Evolutionary conservation across 2,888 invertebrate genomes (phyloP).

Genomic region (Pantelozetes paolii): DNA sequence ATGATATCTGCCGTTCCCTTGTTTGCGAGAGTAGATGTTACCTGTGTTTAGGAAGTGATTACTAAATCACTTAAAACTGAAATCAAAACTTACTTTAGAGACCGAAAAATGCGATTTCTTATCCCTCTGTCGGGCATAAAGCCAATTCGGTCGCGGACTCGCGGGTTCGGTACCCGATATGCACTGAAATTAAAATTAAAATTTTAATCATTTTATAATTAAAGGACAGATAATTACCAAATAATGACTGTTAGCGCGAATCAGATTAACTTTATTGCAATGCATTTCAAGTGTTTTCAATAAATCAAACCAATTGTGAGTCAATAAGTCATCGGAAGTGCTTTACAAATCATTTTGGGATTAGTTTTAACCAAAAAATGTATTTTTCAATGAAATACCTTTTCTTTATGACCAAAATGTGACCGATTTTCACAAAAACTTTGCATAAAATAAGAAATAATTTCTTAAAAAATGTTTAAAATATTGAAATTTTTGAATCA

Average conservation of each 20-base stretch:
- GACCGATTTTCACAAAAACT: slow-evolving; percentile 62
- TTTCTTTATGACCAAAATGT: slow-evolving; percentile 56
- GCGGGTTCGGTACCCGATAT: slow-evolving; percentile 58
- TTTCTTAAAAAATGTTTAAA: background rate
- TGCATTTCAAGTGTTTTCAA: slow-evolving; percentile 49
- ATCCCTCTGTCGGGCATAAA: slow-evolving; percentile 54
- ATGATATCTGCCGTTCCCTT: slow-evolving; percentile 65
- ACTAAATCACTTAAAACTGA: background rate
- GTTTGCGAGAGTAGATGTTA: slow-evolving; percentile 56
- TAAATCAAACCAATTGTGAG: slow-evolving; percentile 41
- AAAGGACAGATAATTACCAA: slow-evolving; percentile 55
- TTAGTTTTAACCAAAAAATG: no score
- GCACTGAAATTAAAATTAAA: slow-evolving; percentile 50
- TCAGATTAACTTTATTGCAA: slow-evolving; percentile 62
- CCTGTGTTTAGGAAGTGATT: slow-evolving; percentile 45
- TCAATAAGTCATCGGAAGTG: background rate
- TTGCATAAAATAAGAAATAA: background rate
- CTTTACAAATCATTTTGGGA: background rate
- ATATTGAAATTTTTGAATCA: background rate
- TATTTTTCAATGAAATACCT: background rate
- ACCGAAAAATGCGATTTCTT: slow-evolving; percentile 43
- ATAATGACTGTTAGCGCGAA: slow-evolving; percentile 59
- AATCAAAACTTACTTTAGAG: background rate
- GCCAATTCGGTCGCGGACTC: slow-evolving; percentile 57
- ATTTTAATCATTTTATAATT: background rate